A percentile compares a stretch with the other conserved stretches of the same genome.
Evolutionary conservation across 2,797 vertebrate species (phyloP).

Genomic region (Sebastes flavidus): DNA sequence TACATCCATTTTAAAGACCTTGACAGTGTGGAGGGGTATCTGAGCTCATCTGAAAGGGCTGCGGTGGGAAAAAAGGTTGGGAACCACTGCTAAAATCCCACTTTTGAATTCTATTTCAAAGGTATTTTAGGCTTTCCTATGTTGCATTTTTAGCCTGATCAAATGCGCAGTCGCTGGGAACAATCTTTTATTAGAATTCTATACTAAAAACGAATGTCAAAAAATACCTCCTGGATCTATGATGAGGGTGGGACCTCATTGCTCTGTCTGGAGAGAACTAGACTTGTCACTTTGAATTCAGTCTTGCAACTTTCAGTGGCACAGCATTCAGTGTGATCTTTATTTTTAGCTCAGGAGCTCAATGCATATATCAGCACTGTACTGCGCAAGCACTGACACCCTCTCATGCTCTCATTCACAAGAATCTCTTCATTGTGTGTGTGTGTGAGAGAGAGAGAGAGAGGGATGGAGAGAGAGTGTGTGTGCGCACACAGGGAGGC

Average conservation of each 20-base stretch:
- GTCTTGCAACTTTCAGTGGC: constrained; percentile 79
- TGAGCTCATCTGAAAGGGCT: background rate
- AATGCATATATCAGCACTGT: constrained; percentile 82
- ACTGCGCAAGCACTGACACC: constrained; percentile 79
- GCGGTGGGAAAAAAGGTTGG: background rate
- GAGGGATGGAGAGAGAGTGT: constrained; percentile 6
- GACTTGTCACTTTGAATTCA: constrained; percentile 81
- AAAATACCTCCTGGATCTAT: constrained; percentile 53
- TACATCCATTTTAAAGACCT: background rate
- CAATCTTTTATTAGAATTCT: constrained; percentile 60
- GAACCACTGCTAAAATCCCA: constrained; percentile 5
- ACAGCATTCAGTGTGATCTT: constrained; percentile 78
- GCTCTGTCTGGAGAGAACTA: constrained; percentile 73
- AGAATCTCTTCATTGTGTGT: constrained; percentile 81
- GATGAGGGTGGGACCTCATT: constrained; percentile 70
- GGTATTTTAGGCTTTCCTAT: constrained; percentile 42
- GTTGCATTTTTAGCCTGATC: constrained; percentile 50
- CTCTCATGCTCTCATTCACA: constrained; percentile 85
- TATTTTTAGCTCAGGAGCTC: constrained; percentile 83
- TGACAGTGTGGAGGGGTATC: background rate
- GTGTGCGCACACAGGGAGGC: constrained; percentile 71
- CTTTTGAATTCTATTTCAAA: constrained; percentile 21
- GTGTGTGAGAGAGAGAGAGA: constrained; percentile 3
- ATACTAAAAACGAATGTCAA: constrained; percentile 43
- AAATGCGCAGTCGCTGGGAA: constrained; percentile 34